These are phyloP conservation scores for Sinocyclocheilus anophthalmus DNA, from an alignment of 2,113 vertebrate genomes.

Conservation along the genomic window DNA sequence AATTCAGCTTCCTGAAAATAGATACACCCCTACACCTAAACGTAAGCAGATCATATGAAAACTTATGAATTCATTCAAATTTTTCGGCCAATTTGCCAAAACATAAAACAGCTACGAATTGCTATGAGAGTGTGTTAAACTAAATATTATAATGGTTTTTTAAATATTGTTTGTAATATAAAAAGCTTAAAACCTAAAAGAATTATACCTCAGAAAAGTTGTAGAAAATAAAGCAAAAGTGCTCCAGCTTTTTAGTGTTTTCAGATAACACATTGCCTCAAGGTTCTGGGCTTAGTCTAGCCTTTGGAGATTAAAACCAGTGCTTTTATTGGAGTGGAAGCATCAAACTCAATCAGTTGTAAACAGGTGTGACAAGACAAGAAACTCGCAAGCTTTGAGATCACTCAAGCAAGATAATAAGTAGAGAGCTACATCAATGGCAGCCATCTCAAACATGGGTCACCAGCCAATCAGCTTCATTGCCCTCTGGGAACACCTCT, in stretches of 20 bases:
- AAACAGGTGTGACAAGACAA: slow-evolving; percentile 34
- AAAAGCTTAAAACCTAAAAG: background rate
- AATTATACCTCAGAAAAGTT: background rate
- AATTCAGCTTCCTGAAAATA: background rate
- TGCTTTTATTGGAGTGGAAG: slow-evolving; percentile 17
- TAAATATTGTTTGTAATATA: background rate
- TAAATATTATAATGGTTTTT: background rate
- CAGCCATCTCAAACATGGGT: background rate
- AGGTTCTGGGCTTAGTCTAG: background rate
- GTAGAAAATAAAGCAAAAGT: background rate
- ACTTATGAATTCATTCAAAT: background rate
- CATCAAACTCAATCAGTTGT: slow-evolving; percentile 33
- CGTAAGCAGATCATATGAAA: too few relatives aligned
- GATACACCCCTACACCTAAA: background rate
- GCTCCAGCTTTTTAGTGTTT: background rate
- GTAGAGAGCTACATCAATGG: slow-evolving; percentile 10
- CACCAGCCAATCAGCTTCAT: slow-evolving; percentile 4
- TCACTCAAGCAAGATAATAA: slow-evolving; percentile 5
- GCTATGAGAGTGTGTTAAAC: background rate
- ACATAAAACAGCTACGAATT: too few relatives aligned
- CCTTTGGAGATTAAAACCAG: background rate
- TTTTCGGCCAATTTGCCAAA: background rate
- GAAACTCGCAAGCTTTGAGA: slow-evolving; percentile 21
- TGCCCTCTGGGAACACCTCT: background rate
- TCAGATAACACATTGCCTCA: background rate